Evolutionary conservation across 2,888 invertebrate genomes (phyloP).

Genomic region (Cactoblastis cactorum): DNA sequence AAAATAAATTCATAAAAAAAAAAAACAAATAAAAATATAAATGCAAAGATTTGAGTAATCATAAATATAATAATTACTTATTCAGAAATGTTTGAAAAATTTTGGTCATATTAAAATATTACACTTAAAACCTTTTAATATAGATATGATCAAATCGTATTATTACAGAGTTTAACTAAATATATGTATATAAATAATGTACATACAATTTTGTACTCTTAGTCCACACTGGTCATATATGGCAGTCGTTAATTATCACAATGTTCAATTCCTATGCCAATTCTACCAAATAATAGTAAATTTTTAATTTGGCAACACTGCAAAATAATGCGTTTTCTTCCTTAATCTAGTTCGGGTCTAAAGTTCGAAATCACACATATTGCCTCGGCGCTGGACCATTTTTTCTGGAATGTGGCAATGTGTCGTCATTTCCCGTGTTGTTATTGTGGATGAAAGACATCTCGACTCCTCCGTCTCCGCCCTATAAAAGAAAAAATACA

Average conservation of each 20-base stretch:
- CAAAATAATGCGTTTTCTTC: slow-evolving; percentile 6
- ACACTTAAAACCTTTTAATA: not conserved
- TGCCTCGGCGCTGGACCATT: slow-evolving; percentile 60
- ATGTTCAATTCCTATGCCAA: slow-evolving; percentile 19
- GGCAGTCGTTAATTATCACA: slow-evolving; percentile 45
- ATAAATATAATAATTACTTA: not conserved
- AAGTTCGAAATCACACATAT: slow-evolving; percentile 49
- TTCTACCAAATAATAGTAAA: slow-evolving; percentile 21
- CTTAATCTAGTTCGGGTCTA: not conserved
- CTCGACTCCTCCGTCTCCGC: slow-evolving; percentile 77
- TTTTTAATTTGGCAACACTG: slow-evolving; percentile 30
- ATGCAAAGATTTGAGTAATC: not conserved
- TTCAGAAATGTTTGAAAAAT: not conserved
- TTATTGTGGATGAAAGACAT: slow-evolving; percentile 86
- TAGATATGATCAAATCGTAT: not conserved
- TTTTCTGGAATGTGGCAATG: slow-evolving; percentile 61
- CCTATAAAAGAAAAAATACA: slow-evolving; percentile 33
- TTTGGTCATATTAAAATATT: not conserved
- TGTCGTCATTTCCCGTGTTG: slow-evolving; percentile 68
- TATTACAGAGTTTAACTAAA: slow-evolving; percentile 16
- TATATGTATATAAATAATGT: slow-evolving; percentile 18
- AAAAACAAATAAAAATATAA: slow-evolving; percentile 2
- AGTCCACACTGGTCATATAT: slow-evolving; percentile 41
- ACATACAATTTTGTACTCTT: slow-evolving; percentile 63
- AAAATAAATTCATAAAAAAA: not conserved